Base-by-base conservation (phyloP, 2,113 vertebrate genomes). In the Dipodomys merriami region DNA sequence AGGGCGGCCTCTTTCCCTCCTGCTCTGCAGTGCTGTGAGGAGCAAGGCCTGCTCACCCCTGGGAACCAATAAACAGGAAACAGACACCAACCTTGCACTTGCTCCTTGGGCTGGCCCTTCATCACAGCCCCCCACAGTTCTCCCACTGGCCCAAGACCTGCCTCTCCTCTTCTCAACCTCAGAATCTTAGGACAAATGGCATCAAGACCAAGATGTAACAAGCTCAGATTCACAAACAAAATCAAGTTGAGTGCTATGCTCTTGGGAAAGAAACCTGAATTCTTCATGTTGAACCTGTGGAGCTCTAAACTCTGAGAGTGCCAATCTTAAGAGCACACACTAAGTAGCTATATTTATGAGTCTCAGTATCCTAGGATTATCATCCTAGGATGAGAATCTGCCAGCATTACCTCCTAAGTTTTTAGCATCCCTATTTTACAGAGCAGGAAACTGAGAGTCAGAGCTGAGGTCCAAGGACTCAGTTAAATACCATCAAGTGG, bases 41-140 rank as follows among this genome's bases (percentile, higher is more conserved):
- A 94, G 88, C 90, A 93, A 83, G 91, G 96, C 95, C 94, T 81
- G 86, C 76, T 95, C 91, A 93, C 94, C 90, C 93, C 80, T 96
- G 96, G 96, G 97, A 96, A 96, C 95, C 95, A 94, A 94, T 95
- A 96, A 95, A 96, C 95, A 97, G 97, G 96, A 96, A 96, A 88
- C 90, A 94, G 95, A 96, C 90, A 93, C 85, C 91, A 96, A 89
- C 88, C 90, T 90, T 94, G 74, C 57, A 30, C 82, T 95, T 67
- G 94, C 85, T 95, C 87, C 89, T 71, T 88, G 35, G 20, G 79
- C 44, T 6, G 65, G 44, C 49, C 79, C 68, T 64, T 74, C 30
- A 65, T n/a, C 44, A 83, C 4, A 27, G 22, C 7, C n/a, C 76
- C 25, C 33, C 64, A 39, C 23, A 29, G 83, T 29, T 44, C 64